These are phyloP conservation scores for Elaeidobius kamerunicus DNA, from an alignment of 2,888 invertebrate genomes.

Conservation along the genomic window DNA sequence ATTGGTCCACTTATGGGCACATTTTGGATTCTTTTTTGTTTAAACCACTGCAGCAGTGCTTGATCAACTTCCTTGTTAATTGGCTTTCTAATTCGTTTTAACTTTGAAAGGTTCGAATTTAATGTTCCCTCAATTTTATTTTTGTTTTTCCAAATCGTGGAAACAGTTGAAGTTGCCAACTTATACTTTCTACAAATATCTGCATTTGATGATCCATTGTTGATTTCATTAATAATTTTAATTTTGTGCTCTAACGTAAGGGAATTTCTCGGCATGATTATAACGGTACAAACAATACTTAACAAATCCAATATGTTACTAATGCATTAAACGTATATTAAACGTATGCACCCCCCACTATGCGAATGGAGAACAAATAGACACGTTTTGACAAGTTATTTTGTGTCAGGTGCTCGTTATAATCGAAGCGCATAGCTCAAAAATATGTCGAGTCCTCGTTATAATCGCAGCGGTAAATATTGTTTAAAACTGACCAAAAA, in stretches of 20 bases:
- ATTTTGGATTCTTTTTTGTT: constrained; percentile 17
- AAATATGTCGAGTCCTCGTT: too few species aligned
- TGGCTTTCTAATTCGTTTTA: background rate
- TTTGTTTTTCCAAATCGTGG: background rate
- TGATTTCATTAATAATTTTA: background rate
- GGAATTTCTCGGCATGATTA: background rate
- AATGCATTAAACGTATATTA: too few species aligned
- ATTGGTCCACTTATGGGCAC: constrained; percentile 28
- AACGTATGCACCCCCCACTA: background rate
- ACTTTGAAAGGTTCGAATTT: background rate
- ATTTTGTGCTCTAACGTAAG: background rate
- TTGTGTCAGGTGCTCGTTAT: background rate
- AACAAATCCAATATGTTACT: background rate
- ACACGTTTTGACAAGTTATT: background rate
- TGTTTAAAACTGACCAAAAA: background rate
- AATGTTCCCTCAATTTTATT: background rate
- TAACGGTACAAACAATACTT: background rate
- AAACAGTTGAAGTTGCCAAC: background rate
- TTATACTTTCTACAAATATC: background rate
- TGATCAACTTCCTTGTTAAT: constrained; percentile 1
- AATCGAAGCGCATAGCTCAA: background rate
- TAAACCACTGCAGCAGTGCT: constrained; percentile 10
- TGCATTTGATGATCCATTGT: background rate
- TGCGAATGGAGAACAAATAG: background rate
- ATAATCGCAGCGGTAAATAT: background rate